phyloP scores from a whole-genome alignment of 92 coral and sea anemone genomes.

The Metridium senile region DNA sequence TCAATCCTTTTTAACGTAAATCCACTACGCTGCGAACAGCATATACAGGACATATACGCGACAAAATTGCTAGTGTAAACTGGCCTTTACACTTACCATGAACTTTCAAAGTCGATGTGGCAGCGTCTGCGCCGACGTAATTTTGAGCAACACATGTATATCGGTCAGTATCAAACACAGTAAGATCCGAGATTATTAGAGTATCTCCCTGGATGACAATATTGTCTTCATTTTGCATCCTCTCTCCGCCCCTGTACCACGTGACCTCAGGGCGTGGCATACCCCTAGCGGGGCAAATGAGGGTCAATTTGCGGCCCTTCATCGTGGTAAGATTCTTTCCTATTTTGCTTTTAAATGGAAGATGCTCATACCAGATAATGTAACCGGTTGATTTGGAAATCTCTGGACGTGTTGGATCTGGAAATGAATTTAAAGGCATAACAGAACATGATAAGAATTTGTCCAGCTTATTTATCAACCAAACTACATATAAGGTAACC shows the following conservation, averaged over 20 bases:
- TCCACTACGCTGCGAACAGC: too few species aligned
- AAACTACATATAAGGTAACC: too few species aligned
- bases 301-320: slow-evolving; percentile 84
- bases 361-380: slow-evolving; percentile 82
- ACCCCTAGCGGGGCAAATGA: slow-evolving; percentile 79
- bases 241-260: slow-evolving; percentile 74
- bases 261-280: slow-evolving; percentile 76
- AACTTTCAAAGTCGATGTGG: slow-evolving; percentile 72
- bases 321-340: slow-evolving; percentile 85
- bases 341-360: slow-evolving; percentile 68
- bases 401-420: slow-evolving; percentile 68
- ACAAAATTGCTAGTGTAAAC: too few species aligned
- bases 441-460: neutral
- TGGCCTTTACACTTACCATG: slow-evolving; percentile 70
- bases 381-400: slow-evolving; percentile 53
- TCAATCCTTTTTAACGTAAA: too few species aligned
- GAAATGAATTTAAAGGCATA: neutral
- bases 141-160: slow-evolving; percentile 82
- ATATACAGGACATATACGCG: too few species aligned
- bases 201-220: slow-evolving; percentile 64
- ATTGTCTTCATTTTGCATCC: slow-evolving; percentile 54
- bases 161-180: slow-evolving; percentile 78
- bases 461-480: neutral
- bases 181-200: slow-evolving; percentile 64
- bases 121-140: slow-evolving; percentile 68